phyloP scores from a whole-genome alignment of 1,140 invertebrate species.

The Sminthurides bifidus region DNA sequence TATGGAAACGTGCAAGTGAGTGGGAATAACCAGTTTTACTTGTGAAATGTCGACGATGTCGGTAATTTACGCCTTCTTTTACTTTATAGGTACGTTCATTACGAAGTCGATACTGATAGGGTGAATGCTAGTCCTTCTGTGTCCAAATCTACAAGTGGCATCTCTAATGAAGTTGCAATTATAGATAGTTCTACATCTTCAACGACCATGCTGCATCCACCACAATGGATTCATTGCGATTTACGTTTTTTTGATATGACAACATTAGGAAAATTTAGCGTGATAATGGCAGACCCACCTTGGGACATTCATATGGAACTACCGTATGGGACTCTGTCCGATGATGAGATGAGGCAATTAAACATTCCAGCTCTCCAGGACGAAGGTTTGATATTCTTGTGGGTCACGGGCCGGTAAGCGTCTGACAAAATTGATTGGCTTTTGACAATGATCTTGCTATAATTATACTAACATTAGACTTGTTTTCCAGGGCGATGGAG shows the following conservation, averaged over 20 bases:
- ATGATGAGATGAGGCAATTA: conserved; percentile 94
- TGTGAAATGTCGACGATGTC: not conserved
- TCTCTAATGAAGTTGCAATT: conserved; percentile 7
- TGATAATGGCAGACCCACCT: conserved; percentile 91
- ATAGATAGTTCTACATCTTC: too few relatives aligned
- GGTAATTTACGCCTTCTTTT: conserved; percentile 17
- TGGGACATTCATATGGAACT: conserved; percentile 67
- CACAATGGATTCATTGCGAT: conserved; percentile 65
- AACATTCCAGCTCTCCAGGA: conserved; percentile 84
- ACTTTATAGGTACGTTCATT: conserved; percentile 72
- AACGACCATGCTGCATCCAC: conserved; percentile 61
- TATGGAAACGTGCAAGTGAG: conserved; percentile 92
- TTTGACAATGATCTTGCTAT: not conserved
- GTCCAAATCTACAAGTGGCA: conserved; percentile 28
- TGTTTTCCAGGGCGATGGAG: conserved; percentile 75
- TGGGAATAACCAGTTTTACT: not conserved
- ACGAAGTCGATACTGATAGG: conserved; percentile 63
- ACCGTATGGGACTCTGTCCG: conserved; percentile 97
- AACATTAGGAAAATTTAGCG: conserved; percentile 81
- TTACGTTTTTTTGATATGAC: conserved; percentile 90
- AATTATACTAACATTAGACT: not conserved
- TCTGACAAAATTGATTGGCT: not conserved
- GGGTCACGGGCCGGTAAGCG: conserved; percentile 78
- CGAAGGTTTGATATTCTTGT: conserved; percentile 90
- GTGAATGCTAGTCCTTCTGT: conserved; percentile 19